phyloP scores from a whole-genome alignment of 2,113 vertebrate species.

The Turnix velox region DNA sequence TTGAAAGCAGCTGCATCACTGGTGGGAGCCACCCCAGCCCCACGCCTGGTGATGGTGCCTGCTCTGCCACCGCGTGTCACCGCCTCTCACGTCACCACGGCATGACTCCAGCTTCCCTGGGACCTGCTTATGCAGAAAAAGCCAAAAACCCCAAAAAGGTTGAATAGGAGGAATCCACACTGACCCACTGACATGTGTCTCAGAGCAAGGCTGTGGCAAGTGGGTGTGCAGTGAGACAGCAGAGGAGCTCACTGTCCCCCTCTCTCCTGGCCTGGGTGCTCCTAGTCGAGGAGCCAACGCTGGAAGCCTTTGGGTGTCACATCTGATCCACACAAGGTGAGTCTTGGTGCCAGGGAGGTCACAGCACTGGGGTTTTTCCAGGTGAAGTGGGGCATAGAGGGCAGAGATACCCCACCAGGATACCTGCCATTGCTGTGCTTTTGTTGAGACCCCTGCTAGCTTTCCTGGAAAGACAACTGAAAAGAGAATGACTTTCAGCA shows the following conservation, averaged over 20 bases:
- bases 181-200: not conserved
- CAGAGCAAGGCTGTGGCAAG: not conserved
- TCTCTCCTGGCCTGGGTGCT: not conserved
- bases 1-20: not conserved
- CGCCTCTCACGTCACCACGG: not conserved
- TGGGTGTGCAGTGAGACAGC: not conserved
- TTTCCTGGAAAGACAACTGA: not conserved
- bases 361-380: fast-evolving
- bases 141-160: not conserved
- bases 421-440: fast-evolving
- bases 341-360: not conserved
- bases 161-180: no score
- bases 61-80: not conserved
- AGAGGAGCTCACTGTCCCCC: fast-evolving
- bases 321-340: fast-evolving
- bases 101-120: not conserved
- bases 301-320: fast-evolving
- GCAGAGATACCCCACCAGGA: fast-evolving
- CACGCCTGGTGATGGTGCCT: not conserved
- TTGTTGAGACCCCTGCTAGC: not conserved
- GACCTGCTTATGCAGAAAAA: not conserved
- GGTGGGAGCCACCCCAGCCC: not conserved
- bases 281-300: not conserved
- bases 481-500: fast-evolving
- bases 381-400: not conserved